Conservation (phyloP, 1,140 invertebrate species). For the Bilobella aurantiaca region DNA sequence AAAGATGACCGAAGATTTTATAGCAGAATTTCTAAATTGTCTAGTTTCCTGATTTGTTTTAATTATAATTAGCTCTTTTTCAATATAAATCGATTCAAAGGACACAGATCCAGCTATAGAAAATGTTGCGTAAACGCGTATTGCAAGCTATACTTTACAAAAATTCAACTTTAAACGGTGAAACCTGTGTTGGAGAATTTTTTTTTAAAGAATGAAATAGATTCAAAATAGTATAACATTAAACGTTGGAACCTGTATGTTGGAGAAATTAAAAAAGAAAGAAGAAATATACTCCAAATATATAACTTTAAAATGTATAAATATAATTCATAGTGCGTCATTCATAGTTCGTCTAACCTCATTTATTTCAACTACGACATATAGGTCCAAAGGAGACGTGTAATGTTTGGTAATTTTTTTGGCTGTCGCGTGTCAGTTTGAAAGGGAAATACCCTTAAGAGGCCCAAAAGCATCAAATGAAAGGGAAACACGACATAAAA, state of each 20-base stretch:
- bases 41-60: background rate
- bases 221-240: background rate
- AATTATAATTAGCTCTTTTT: too few species aligned
- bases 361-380: background rate
- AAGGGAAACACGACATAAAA: background rate
- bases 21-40: background rate
- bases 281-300: background rate
- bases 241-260: background rate
- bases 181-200: background rate
- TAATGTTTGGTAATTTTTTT: background rate
- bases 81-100: too few species aligned
- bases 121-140: background rate
- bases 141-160: background rate
- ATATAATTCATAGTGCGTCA: background rate
- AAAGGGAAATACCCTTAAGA: background rate
- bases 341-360: background rate
- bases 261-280: background rate
- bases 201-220: background rate
- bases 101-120: too few species aligned
- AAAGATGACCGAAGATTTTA: background rate
- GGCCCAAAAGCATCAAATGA: background rate
- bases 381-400: background rate
- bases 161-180: background rate
- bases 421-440: background rate
- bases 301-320: background rate